Percentiles rank a stretch among this genome's conserved stretches.
These are phyloP conservation scores for Diarsia mendica DNA, from an alignment of 2,888 invertebrate genomes.

Conservation along the genomic window DNA sequence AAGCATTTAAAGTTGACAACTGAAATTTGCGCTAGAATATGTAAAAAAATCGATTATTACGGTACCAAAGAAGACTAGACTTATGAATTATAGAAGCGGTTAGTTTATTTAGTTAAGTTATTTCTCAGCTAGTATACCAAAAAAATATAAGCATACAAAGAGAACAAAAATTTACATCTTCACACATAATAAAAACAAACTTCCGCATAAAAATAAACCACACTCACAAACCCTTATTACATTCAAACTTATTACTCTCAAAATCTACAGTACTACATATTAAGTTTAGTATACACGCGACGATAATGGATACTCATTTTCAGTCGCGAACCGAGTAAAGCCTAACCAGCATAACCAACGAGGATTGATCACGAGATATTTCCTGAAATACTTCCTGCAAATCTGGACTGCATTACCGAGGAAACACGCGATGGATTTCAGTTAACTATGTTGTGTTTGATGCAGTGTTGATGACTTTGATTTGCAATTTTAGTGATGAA, in stretches of 20 bases:
- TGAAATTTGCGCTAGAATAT: not conserved
- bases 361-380: constrained; percentile 53
- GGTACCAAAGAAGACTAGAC: not conserved
- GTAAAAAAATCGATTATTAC: not conserved
- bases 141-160: not conserved
- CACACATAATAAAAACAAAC: not conserved
- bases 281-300: constrained; percentile 8
- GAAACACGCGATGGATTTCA: constrained; percentile 28
- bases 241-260: constrained; percentile 11
- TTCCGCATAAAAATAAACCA: not conserved
- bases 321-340: constrained; percentile 6
- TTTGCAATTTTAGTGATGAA: too few species aligned
- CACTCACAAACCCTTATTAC: not conserved
- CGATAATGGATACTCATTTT: constrained; percentile 37
- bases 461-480: not conserved
- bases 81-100: not conserved
- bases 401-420: constrained; percentile 45
- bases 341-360: constrained; percentile 40
- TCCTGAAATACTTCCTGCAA: constrained; percentile 48
- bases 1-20: not conserved
- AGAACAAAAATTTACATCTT: not conserved
- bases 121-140: not conserved
- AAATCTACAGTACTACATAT: constrained; percentile 9
- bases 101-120: not conserved
- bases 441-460: not conserved